Base-by-base conservation (phyloP, 1,140 invertebrate genomes). In the Diploscapter pachys region DNA sequence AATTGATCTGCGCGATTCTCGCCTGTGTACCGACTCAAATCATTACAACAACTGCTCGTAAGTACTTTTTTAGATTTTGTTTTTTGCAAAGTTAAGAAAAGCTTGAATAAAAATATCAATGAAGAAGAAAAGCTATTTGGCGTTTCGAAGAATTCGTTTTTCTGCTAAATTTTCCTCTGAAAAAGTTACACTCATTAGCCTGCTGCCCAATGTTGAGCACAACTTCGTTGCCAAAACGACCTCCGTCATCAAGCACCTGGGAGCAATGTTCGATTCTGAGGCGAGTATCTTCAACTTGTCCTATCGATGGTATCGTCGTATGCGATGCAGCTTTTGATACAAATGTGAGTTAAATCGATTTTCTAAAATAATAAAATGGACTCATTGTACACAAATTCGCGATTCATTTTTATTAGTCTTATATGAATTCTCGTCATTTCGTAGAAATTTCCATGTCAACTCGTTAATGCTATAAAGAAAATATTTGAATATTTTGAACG, bases 281-380 rank as follows among this genome's bases (percentile, higher is more conserved):
- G 63, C 50, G 68, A 70, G 68, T 70, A 6, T 70, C 68, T 8
- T 70, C 68, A 49, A 70, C 68, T 4, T 70, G 68, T 13, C 68
- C 68, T 13, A 49, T 70, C 62, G 68, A 70, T 49, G 68, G 68
- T 13, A 70, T 70, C 62, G 68, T 70, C 6, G 52, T 70, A 61
- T 70, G 68, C 54, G 56, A 8, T 55, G 68, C 68, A 52, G 68
- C 68, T 11, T 59, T 61, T 11, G 68, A 70, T 56, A 70, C 68
- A 2, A 70, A 70, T 61, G 68, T 70, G 9, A 70, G 68, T 49
- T 55, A 31, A 31, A 31, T 8, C n/a, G 48, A n/a, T 63, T 9
- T 63, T 63, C 8, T 31, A 3, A 63, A 63, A 63, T 9, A 6
- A 49, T 63, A 49, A 50, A 63, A 9, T 3, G 63, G 5, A 11